Conservation (phyloP, 2,113 vertebrate species). For the Otolemur garnettii region DNA sequence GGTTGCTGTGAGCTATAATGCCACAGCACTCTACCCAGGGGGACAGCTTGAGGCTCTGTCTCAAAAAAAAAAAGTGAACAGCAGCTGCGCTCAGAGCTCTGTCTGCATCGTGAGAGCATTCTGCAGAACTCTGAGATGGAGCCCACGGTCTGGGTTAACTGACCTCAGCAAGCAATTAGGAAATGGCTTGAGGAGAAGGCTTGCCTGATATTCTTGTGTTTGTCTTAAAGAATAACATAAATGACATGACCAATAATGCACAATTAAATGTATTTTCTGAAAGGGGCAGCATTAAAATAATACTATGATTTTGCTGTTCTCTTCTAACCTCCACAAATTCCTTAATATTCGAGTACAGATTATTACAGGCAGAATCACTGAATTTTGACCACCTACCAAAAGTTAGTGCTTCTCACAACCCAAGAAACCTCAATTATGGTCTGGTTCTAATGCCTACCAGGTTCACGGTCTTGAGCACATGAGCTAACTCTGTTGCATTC, state of each 20-base stretch:
- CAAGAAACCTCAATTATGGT: not conserved
- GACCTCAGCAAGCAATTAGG: not conserved
- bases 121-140: not conserved
- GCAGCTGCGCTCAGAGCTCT: not conserved
- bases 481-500: not conserved
- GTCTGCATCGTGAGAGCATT: not conserved
- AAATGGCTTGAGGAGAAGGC: not conserved
- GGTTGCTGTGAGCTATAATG: no score
- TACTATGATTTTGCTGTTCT: not conserved
- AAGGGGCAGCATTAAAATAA: not conserved
- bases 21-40: no score
- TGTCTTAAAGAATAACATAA: not conserved
- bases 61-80: not conserved
- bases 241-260: not conserved
- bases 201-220: not conserved
- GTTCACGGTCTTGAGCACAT: not conserved
- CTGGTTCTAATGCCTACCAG: not conserved
- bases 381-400: not conserved
- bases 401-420: not conserved
- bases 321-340: not conserved
- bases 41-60: no score
- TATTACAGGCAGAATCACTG: not conserved
- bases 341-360: not conserved
- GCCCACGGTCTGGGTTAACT: not conserved
- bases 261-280: conserved; percentile 2